Base-by-base conservation (phyloP, 2,113 vertebrate genomes). In the Dicerorhinus sumatrensis region DNA sequence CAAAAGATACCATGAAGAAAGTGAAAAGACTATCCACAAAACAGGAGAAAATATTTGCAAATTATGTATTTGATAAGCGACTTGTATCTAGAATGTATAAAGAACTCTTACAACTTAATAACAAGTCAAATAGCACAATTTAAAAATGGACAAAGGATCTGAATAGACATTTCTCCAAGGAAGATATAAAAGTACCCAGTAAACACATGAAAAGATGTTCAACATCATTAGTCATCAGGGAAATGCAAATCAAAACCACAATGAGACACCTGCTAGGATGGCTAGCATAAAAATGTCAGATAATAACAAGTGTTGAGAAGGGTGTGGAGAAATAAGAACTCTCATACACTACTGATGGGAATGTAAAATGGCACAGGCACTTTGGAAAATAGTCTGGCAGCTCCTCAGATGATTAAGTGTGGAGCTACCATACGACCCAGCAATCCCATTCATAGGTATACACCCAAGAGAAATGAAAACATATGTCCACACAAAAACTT, bases 41-140 rank as follows among this genome's bases (percentile, higher is more conserved):
- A 79, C 77, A 39, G 20, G n/a, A 91, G 81, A 79, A 91, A 95
- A 91, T 39, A 33, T 70, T 91, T 79, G 27, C 27, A 62, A 86
- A 36, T 67, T 27, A 69, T 8, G 2, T 77, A 42, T 54, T 25
- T 73, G 31, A 63, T 62, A 86, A 86, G 9, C 18, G 10, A 80
- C 36, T 91, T 58, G 4, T 67, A 58, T 39, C 36, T 5, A 51
- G 7, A 80, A 73, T 86, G 25, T 42, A 65, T 25, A 58, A 80
- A 54, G 27, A 46, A 39, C 51, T 54, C 51, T 54, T 54, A 54
- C 51, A 54, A 54, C 51, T 17, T 54, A 54, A 54, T 54, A 54
- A 54, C 13, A 54, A 54, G 51, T 12, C 51, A 54, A 54, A 54
- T 54, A 54, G 51, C 51, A 12, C 51, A 54, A 54, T 54, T 54